Evolutionary conservation across 1,140 invertebrate species (phyloP).

Genomic region (Microvelia longipes): DNA sequence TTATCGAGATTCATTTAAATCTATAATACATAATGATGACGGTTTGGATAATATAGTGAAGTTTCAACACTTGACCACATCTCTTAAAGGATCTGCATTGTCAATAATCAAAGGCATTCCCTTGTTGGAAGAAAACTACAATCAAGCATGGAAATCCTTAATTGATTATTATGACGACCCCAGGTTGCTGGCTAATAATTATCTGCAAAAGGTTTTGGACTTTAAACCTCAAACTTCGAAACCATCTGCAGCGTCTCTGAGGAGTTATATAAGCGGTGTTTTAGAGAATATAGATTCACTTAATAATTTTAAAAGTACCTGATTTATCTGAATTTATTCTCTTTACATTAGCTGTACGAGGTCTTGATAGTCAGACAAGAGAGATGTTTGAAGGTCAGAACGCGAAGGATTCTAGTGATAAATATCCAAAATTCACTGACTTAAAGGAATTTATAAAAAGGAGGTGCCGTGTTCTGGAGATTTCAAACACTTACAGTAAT

Average conservation of each 20-base stretch:
- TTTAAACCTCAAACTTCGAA: background rate
- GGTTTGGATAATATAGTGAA: background rate
- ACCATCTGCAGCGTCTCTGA: slow-evolving; percentile 20
- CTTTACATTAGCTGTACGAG: background rate
- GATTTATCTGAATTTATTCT: background rate
- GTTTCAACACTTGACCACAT: background rate
- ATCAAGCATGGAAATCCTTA: background rate
- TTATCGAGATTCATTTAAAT: background rate
- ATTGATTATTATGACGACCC: background rate
- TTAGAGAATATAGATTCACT: slow-evolving; percentile 19
- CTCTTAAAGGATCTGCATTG: background rate
- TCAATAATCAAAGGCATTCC: background rate
- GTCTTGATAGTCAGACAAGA: background rate
- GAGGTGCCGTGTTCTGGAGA: background rate
- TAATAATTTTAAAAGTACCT: slow-evolving; percentile 21
- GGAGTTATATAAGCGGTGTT: slow-evolving; percentile 7
- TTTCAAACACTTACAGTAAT: background rate
- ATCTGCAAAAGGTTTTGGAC: background rate
- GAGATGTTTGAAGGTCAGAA: background rate
- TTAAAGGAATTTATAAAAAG: background rate
- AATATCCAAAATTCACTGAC: background rate
- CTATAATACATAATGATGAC: background rate
- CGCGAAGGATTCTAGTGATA: background rate
- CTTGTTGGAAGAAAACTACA: background rate
- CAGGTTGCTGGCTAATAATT: background rate